Evolutionary conservation across 2,888 invertebrate species (phyloP), one percentile per base, ranked within the genome.

Genomic region (Polyommatus iphigenia): DNA sequence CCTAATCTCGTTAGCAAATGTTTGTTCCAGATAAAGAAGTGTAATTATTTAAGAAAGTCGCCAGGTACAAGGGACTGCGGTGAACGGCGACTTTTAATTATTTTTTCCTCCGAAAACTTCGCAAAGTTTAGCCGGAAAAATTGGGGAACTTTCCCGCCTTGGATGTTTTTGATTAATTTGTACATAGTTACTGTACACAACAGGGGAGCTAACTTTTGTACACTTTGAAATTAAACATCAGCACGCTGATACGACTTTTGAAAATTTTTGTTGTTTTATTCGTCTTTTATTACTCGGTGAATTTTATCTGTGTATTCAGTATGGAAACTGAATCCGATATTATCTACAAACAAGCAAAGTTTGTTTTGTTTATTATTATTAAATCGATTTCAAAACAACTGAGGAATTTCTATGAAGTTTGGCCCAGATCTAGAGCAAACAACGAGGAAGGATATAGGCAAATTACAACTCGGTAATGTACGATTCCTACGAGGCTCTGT

Each of bases 1-100:
- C 82, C 83, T 91, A 91, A 93, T 91, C 92, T 90, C 81, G 88
- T 93, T 91, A 91, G 80, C 84, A 86, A 86, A 89, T 91, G 88
- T 93, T 92, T 91, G 87, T 83, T 79, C 84, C 87, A 86, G 88
- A 86, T 84, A 86, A 78, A 78, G 78, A 59, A 86, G 82, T 80
- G 82, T 91, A 91, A 92, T 92, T 91, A 92, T 92, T 91, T 91
- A 91, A 88, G 87, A 87, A 89, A 87, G 85, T 87, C 86, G 82
- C 84, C 83, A 85, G 78, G 24, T 71, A 78, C 86, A 88, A 87
- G 87, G 78, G 78, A 78, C 81, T 72, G 83, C 83, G 89, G 81
- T 85, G 88, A 89, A 88, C 85, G 86, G 83, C 85, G 85, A 86
- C 87, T 87, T 89, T 88, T 93, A 93, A 93, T 93, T 93, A 93